These are phyloP conservation scores for Sigmodon hispidus DNA, from an alignment of 2,113 vertebrate species.

Conservation along the genomic window DNA sequence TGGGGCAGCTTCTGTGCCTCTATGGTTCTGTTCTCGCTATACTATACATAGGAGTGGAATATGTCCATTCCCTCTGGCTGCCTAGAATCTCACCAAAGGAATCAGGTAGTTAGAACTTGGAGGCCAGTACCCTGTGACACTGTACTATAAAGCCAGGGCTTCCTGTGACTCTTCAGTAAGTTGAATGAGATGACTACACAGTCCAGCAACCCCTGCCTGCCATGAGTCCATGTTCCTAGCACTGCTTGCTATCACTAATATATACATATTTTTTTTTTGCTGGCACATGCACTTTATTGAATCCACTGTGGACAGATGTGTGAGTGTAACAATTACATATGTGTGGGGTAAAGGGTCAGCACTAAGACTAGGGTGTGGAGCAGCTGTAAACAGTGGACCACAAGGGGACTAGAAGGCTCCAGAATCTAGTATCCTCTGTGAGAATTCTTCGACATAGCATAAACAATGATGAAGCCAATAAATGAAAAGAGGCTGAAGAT, in stretches of 20 bases:
- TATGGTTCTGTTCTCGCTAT: rapidly evolving
- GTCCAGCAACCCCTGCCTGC: background rate
- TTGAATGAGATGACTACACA: background rate
- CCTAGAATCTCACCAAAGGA: background rate
- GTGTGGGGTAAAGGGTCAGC: no score
- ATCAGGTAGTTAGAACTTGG: background rate
- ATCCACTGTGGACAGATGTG: no score
- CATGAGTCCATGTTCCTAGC: rapidly evolving
- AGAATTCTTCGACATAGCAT: no score
- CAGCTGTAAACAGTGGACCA: no score
- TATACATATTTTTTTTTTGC: no score
- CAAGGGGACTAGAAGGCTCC: no score
- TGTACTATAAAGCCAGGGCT: rapidly evolving
- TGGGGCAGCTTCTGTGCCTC: background rate
- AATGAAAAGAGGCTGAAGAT: no score
- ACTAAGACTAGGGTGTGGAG: no score
- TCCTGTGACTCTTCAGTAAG: background rate
- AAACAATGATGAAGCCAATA: no score
- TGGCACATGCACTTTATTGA: no score
- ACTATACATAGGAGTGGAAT: rapidly evolving
- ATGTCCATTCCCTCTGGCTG: background rate
- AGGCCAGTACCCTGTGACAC: rapidly evolving
- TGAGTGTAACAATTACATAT: no score
- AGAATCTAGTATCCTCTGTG: no score
- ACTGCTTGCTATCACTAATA: rapidly evolving